phyloP scores from a whole-genome alignment of 2,113 vertebrate genomes.

The Ammodramus savannarum region DNA sequence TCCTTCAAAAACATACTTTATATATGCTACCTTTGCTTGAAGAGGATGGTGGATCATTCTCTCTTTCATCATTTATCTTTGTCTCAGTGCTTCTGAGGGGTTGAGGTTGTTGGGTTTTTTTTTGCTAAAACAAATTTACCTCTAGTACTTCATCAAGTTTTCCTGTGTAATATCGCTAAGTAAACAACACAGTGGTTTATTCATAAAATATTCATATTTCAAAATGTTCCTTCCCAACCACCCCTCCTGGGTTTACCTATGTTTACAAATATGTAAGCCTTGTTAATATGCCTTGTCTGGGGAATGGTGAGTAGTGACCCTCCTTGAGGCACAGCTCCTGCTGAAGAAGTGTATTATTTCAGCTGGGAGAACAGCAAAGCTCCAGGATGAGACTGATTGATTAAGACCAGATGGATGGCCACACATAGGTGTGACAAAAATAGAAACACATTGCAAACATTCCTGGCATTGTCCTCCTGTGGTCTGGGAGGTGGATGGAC shows the following conservation, averaged over 20 bases:
- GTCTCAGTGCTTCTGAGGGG: conserved; percentile 23
- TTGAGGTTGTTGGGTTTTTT: neutral
- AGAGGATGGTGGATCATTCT: conserved; percentile 20
- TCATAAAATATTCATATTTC: conserved; percentile 69
- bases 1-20: conserved; percentile 72
- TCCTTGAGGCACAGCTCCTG: conserved; percentile 67
- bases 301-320: conserved; percentile 62
- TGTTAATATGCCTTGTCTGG: conserved; percentile 66
- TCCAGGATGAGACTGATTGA: conserved; percentile 86
- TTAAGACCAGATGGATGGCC: conserved; percentile 93
- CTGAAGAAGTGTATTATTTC: conserved; percentile 84
- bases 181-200: conserved; percentile 64
- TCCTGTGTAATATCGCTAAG: conserved; percentile 56
- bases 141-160: conserved; percentile 63
- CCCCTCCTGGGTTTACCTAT: conserved; percentile 62
- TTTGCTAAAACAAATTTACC: conserved; percentile 60
- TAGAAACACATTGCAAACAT: conserved; percentile 87
- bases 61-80: conserved; percentile 63
- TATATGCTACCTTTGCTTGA: conserved; percentile 41
- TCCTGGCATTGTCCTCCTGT: conserved; percentile 80
- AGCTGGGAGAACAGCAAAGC: conserved; percentile 85
- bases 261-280: conserved; percentile 72
- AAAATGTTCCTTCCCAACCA: conserved; percentile 52
- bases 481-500: conserved; percentile 72
- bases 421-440: conserved; percentile 87